A percentile compares a stretch with the other conserved stretches of the same genome.
Conservation (phyloP, 2,113 vertebrate genomes). For the Tenebrosternarchus preto region DNA sequence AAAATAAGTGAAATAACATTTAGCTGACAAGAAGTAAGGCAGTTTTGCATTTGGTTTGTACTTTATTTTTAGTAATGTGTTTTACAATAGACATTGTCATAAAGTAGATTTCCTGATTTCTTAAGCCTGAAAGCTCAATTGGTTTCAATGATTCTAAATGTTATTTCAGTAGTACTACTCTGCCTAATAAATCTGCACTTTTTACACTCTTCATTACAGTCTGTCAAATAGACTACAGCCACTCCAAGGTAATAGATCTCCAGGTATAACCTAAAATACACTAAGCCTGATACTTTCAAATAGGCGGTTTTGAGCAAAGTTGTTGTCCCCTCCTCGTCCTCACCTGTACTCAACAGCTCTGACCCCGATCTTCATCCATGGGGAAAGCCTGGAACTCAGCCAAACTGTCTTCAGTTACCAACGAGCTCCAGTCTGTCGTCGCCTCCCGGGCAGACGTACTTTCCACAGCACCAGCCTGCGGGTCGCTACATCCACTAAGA, state of each 20-base stretch:
- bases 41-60: no score
- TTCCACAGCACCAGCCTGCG: not conserved
- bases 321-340: conserved; percentile 33
- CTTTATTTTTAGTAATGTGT: no score
- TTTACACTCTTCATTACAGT: not conserved
- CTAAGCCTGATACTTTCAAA: not conserved
- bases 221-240: not conserved
- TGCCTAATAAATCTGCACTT: not conserved
- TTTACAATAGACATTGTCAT: not conserved
- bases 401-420: conserved; percentile 67
- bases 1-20: no score
- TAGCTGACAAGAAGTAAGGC: no score
- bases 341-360: conserved; percentile 58
- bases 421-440: conserved; percentile 61
- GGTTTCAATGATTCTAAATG: no score
- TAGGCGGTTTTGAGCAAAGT: conserved; percentile 36
- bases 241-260: conserved; percentile 8
- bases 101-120: no score
- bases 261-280: not conserved
- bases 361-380: conserved; percentile 62
- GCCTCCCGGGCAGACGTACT: conserved; percentile 36
- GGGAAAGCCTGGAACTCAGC: conserved; percentile 60
- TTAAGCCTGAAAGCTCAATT: no score
- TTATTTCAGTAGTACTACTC: not conserved
- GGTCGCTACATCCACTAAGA: not conserved